Conservation (phyloP, 2,888 invertebrate genomes). For the Ormyrus rosae region DNA sequence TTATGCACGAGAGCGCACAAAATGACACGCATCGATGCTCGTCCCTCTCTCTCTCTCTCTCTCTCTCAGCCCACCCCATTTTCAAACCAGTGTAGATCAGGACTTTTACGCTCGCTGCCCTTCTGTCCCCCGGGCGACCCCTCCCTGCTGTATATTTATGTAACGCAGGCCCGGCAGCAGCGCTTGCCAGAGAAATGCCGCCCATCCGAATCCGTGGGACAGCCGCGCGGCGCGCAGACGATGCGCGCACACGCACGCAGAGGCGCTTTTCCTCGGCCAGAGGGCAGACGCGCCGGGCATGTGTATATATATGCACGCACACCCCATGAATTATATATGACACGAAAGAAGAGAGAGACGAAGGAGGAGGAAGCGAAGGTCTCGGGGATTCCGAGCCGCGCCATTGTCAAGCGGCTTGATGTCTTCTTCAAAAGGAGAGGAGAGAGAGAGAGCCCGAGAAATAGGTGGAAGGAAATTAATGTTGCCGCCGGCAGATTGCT, state of each 20-base stretch:
- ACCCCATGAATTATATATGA: constrained; percentile 56
- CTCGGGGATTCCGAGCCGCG: constrained; percentile 15
- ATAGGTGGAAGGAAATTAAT: constrained; percentile 40
- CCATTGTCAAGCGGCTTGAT: constrained; percentile 50
- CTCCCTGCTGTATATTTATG: constrained; percentile 49
- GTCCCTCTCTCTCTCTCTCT: not conserved
- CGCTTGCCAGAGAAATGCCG: constrained; percentile 55
- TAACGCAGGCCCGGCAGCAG: not conserved
- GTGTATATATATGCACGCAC: constrained; percentile 10
- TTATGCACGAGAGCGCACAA: constrained; percentile 9
- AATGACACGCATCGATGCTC: constrained; percentile 48
- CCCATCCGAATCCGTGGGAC: constrained; percentile 40
- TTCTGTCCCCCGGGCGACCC: not conserved
- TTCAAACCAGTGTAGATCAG: constrained; percentile 58
- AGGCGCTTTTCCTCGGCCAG: not conserved
- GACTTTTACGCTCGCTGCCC: constrained; percentile 54
- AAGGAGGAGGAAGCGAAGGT: constrained; percentile 26
- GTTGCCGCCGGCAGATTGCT: not conserved
- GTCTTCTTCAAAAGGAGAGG: constrained; percentile 57
- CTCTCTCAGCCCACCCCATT: constrained; percentile 54
- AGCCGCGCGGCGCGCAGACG: not conserved
- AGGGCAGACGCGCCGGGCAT: not conserved
- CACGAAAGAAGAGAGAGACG: not conserved
- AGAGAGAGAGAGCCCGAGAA: constrained; percentile 15
- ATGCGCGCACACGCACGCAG: not conserved